These are phyloP conservation scores for Eulemur coronatus DNA, from an alignment of 2,797 vertebrate species.

Conservation along the genomic window DNA sequence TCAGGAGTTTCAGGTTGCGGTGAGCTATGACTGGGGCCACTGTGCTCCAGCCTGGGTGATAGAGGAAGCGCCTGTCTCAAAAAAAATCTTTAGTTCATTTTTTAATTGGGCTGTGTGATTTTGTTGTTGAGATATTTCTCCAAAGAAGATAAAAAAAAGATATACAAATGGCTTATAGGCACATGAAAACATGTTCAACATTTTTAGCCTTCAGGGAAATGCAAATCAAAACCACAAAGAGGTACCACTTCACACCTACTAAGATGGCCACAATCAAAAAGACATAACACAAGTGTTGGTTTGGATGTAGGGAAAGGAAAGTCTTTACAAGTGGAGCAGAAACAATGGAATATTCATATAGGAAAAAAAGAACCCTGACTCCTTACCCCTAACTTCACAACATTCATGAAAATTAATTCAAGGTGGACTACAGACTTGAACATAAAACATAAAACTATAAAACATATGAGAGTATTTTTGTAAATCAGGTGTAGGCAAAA, in stretches of 20 bases:
- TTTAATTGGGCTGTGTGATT: too few species aligned
- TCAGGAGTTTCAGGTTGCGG: too few species aligned
- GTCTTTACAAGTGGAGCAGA: constrained; percentile 20
- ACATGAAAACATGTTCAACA: not conserved
- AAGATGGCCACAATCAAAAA: not conserved
- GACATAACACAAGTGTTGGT: not conserved
- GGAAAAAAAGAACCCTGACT: not conserved
- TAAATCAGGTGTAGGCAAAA: not conserved
- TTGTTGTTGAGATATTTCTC: not conserved
- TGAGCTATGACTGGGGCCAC: too few species aligned
- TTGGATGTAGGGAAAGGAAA: not conserved
- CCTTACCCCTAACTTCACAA: not conserved
- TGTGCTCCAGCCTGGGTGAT: too few species aligned
- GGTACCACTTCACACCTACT: not conserved
- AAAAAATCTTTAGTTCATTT: too few species aligned
- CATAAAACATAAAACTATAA: constrained; percentile 1
- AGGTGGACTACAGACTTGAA: not conserved
- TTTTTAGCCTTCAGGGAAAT: not conserved
- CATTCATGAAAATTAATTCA: constrained; percentile 44
- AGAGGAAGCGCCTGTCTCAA: too few species aligned
- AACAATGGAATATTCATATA: not conserved
- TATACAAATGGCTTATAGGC: not conserved
- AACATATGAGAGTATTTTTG: not conserved
- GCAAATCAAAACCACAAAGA: constrained; percentile 3
- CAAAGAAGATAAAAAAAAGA: not conserved